These are phyloP conservation scores for Zaprionus lachaisei DNA, from an alignment of 1,140 invertebrate genomes.

Conservation along the genomic window DNA sequence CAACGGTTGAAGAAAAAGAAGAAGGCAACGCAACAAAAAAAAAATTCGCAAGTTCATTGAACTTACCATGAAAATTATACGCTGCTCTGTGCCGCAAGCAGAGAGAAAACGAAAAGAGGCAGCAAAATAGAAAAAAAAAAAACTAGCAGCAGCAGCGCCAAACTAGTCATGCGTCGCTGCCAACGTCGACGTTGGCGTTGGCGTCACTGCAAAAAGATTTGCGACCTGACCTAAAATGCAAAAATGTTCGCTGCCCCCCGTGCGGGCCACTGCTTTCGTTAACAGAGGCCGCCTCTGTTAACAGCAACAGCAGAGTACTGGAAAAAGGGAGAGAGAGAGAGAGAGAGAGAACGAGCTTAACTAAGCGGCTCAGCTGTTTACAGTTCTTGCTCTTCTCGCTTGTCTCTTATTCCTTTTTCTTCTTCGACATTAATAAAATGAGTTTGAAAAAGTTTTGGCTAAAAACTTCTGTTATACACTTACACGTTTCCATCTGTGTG, in stretches of 20 bases:
- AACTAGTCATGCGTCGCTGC: conserved; percentile 73
- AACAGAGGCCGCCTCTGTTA: conserved; percentile 39
- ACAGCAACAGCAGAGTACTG: conserved; percentile 20
- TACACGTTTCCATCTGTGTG: not conserved
- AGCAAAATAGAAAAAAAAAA: not conserved
- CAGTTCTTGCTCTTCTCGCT: conserved; percentile 2
- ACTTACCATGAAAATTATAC: conserved; percentile 81
- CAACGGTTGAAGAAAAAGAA: conserved; percentile 29
- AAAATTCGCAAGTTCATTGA: conserved; percentile 81
- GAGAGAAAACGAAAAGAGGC: conserved; percentile 45
- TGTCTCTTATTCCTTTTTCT: not conserved
- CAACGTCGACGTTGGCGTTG: conserved; percentile 17
- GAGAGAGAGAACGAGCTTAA: conserved; percentile 9
- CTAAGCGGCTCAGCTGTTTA: conserved; percentile 44
- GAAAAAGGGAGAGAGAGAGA: conserved; percentile 8
- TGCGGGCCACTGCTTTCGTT: conserved; percentile 6
- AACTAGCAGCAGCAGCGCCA: conserved; percentile 28
- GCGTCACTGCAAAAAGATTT: conserved; percentile 71
- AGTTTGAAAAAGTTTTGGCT: conserved; percentile 3
- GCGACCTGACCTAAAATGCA: conserved; percentile 84
- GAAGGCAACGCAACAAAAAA: conserved; percentile 40
- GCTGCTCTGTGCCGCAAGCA: conserved; percentile 47
- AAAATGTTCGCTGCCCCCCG: conserved; percentile 56
- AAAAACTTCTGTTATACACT: not conserved
- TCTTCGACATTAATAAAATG: conserved; percentile 9